phyloP scores from a whole-genome alignment of 2,888 invertebrate species.

The Abscondita cerata region DNA sequence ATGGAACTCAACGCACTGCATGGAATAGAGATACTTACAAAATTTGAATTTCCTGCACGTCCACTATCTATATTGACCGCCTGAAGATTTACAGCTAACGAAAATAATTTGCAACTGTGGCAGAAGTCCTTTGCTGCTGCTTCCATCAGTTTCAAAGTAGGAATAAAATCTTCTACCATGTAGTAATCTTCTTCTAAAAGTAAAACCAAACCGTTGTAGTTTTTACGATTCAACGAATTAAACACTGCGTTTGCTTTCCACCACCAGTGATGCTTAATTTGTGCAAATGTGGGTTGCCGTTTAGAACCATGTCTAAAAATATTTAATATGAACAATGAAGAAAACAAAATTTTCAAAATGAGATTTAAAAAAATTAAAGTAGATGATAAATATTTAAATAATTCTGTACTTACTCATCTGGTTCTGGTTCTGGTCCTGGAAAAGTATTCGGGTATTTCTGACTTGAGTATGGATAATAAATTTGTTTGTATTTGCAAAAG shows the following conservation, averaged over 20 bases:
- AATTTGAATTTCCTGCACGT: background rate
- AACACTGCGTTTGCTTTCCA: conserved; percentile 68
- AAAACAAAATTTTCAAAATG: too few species aligned
- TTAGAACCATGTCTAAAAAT: too few species aligned
- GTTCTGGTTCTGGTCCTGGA: conserved; percentile 62
- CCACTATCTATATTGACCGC: conserved; percentile 70
- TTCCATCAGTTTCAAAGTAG: conserved; percentile 60
- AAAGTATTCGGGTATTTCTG: conserved; percentile 66
- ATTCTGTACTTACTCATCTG: too few species aligned
- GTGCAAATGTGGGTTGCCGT: conserved; percentile 56
- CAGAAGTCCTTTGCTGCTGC: conserved; percentile 34
- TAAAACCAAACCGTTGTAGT: conserved; percentile 59
- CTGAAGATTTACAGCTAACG: conserved; percentile 52
- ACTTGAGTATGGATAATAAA: conserved; percentile 67
- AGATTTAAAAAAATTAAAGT: too few species aligned
- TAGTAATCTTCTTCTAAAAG: conserved; percentile 71
- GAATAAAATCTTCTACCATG: conserved; percentile 65
- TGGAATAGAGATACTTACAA: too few species aligned
- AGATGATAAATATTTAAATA: too few species aligned
- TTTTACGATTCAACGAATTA: conserved; percentile 59
- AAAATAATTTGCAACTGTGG: conserved; percentile 29
- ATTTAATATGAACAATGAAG: too few species aligned
- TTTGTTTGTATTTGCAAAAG: conserved; percentile 67
- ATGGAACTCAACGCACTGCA: too few species aligned
- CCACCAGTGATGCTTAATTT: conserved; percentile 73